phyloP scores from a whole-genome alignment of 2,113 vertebrate species.

The Cromileptes altivelis region DNA sequence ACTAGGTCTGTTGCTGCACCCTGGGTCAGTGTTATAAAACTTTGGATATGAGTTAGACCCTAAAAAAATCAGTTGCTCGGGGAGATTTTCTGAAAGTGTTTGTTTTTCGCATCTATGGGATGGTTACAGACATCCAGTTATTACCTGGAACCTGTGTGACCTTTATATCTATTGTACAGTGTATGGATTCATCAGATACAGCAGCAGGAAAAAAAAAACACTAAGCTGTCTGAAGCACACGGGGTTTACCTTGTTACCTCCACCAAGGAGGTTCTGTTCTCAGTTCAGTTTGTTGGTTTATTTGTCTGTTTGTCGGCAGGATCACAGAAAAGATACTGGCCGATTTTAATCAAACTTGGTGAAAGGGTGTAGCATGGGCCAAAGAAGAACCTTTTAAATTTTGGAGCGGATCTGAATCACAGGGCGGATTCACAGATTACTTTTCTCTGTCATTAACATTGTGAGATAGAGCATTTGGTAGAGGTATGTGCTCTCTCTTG shows the following conservation, averaged over 20 bases:
- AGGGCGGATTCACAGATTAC: too few species aligned
- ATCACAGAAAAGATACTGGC: too few species aligned
- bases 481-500: too few species aligned
- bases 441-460: too few species aligned
- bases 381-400: too few species aligned
- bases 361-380: too few species aligned
- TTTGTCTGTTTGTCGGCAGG: too few species aligned
- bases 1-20: background rate
- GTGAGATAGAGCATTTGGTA: too few species aligned
- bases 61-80: constrained; percentile 11
- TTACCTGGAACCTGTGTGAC: constrained; percentile 41
- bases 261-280: too few species aligned
- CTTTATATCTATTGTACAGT: constrained; percentile 19
- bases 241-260: background rate
- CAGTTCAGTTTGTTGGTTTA: too few species aligned
- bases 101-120: constrained; percentile 39
- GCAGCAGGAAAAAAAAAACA: background rate
- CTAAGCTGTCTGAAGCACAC: constrained; percentile 1
- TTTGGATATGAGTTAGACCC: constrained; percentile 18
- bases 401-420: too few species aligned
- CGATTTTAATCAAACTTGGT: too few species aligned
- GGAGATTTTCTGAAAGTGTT: constrained; percentile 17
- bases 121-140: constrained; percentile 37
- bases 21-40: constrained; percentile 1
- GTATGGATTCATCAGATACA: constrained; percentile 30